These are phyloP conservation scores for Eupeodes luniger DNA, from an alignment of 2,888 invertebrate genomes.

Conservation along the genomic window DNA sequence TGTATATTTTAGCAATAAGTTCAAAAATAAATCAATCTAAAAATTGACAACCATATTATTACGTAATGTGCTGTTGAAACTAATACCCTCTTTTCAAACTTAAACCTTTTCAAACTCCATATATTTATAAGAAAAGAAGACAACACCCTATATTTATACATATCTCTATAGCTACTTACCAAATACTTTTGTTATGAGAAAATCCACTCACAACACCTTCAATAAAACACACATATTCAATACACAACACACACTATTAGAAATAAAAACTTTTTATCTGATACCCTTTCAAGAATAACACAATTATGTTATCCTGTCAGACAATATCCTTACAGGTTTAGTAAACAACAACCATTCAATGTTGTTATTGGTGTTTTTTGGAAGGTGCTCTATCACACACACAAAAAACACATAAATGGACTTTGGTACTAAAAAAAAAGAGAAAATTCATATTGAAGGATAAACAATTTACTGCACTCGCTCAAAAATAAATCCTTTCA, in stretches of 20 bases:
- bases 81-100: constrained; percentile 14
- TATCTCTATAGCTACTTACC: no score
- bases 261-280: neutral
- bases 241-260: neutral
- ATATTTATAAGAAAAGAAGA: neutral
- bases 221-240: neutral
- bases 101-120: neutral
- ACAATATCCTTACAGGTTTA: constrained; percentile 64
- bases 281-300: constrained; percentile 56
- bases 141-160: neutral
- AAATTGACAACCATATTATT: constrained; percentile 15
- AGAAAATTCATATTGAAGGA: constrained; percentile 56
- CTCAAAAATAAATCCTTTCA: constrained; percentile 31
- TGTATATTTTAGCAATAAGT: constrained; percentile 4
- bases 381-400: neutral
- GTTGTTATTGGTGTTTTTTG: constrained; percentile 7
- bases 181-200: constrained; percentile 4
- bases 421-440: neutral
- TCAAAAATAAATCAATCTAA: neutral
- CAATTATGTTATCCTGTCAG: constrained; percentile 67
- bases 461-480: constrained; percentile 56
- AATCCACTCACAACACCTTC: constrained; percentile 21
- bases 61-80: constrained; percentile 10
- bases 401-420: neutral
- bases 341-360: constrained; percentile 57